Percentiles rank a stretch among this genome's conserved stretches.
phyloP scores from a whole-genome alignment of 2,113 vertebrate species.

The Formicarius rufipectus region DNA sequence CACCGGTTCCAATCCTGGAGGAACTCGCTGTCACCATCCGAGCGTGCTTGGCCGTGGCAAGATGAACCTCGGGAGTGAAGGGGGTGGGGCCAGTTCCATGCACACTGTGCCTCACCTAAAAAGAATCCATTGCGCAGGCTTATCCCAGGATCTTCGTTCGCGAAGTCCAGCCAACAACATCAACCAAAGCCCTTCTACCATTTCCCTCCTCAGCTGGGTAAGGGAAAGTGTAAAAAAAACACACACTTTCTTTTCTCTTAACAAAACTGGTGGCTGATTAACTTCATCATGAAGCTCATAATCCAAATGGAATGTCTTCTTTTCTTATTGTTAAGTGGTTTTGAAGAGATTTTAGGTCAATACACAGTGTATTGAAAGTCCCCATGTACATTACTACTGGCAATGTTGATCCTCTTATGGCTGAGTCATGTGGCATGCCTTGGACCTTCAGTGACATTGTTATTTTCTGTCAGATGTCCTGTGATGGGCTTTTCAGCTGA shows the following conservation, averaged over 20 bases:
- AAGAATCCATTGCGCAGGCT: too few relatives aligned
- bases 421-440: not conserved
- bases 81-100: too few relatives aligned
- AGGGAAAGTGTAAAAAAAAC: not conserved
- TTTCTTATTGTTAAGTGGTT: not conserved
- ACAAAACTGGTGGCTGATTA: not conserved
- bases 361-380: not conserved
- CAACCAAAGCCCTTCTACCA: not conserved
- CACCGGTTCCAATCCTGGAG: too few relatives aligned
- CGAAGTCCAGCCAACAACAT: too few relatives aligned
- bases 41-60: too few relatives aligned
- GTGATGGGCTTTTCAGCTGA: not conserved
- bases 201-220: not conserved
- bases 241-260: not conserved
- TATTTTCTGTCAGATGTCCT: not conserved
- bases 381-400: not conserved
- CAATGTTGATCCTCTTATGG: accelerated
- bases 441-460: not conserved
- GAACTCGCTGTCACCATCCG: too few relatives aligned
- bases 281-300: not conserved
- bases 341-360: not conserved
- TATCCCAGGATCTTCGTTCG: too few relatives aligned
- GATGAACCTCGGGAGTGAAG: too few relatives aligned
- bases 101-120: too few relatives aligned
- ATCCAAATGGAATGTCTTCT: not conserved